Conservation (phyloP, 2,888 invertebrate species). For the Pseudoips prasinana region DNA sequence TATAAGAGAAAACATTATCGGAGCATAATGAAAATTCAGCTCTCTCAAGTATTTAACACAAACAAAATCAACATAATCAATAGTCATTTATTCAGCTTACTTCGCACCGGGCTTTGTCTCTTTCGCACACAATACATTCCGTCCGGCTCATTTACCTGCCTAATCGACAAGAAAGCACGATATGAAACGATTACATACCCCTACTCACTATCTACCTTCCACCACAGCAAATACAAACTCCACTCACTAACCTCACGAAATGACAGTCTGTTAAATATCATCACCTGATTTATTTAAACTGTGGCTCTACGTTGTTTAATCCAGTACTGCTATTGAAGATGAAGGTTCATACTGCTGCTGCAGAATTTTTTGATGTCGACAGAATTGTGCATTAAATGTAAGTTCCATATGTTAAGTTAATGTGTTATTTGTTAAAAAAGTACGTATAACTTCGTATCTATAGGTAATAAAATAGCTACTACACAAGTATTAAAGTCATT, state of each 20-base stretch:
- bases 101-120: conserved; percentile 41
- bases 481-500: no score
- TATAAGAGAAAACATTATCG: conserved; percentile 3
- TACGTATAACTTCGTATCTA: conserved; percentile 3
- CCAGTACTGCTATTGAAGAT: conserved; percentile 19
- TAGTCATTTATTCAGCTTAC: conserved; percentile 42
- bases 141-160: conserved; percentile 58
- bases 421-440: conserved; percentile 36
- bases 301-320: conserved; percentile 16
- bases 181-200: conserved; percentile 53
- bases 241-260: background rate
- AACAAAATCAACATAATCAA: conserved; percentile 35
- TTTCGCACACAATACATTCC: conserved; percentile 52
- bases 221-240: conserved; percentile 25
- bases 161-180: conserved; percentile 64
- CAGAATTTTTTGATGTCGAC: conserved; percentile 38
- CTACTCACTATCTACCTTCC: conserved; percentile 21
- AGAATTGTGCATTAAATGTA: conserved; percentile 46
- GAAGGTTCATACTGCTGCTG: conserved; percentile 39
- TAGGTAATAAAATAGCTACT: no score
- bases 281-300: conserved; percentile 15
- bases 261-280: conserved; percentile 4
- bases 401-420: conserved; percentile 37
- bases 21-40: conserved; percentile 2
- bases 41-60: conserved; percentile 25